A percentile compares a stretch with the other conserved stretches of the same genome.
phyloP scores from a whole-genome alignment of 2,888 invertebrate genomes.

The Onthophagus sagittarius region DNA sequence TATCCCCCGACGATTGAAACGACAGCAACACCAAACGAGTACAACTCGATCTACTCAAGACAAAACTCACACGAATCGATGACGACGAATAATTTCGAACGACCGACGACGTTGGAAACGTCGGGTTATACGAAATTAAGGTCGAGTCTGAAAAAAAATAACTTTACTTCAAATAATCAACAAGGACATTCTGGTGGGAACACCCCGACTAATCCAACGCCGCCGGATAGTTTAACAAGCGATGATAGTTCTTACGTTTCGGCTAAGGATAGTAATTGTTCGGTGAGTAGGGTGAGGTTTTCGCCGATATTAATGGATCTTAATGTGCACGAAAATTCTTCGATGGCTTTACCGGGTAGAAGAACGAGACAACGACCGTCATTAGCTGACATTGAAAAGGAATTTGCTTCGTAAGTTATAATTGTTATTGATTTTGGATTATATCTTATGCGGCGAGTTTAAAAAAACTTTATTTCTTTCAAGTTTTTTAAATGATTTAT shows the following conservation, averaged over 20 bases:
- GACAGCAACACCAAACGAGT: not conserved
- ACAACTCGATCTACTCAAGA: slow-evolving; percentile 37
- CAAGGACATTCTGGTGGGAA: slow-evolving; percentile 37
- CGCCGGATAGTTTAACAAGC: slow-evolving; percentile 79
- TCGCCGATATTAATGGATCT: slow-evolving; percentile 70
- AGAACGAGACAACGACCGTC: slow-evolving; percentile 50
- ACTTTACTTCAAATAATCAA: slow-evolving; percentile 40
- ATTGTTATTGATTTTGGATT: no score
- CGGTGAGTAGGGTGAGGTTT: slow-evolving; percentile 69
- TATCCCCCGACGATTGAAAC: slow-evolving; percentile 29
- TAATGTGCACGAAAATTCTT: slow-evolving; percentile 52
- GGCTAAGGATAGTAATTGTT: slow-evolving; percentile 66
- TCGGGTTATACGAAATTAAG: slow-evolving; percentile 63
- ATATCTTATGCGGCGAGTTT: no score
- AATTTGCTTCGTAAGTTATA: slow-evolving; percentile 52
- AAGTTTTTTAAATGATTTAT: not conserved
- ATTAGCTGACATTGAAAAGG: slow-evolving; percentile 54
- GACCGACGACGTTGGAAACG: slow-evolving; percentile 65
- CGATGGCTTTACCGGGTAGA: slow-evolving; percentile 53
- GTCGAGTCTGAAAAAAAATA: slow-evolving; percentile 75
- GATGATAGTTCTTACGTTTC: slow-evolving; percentile 88
- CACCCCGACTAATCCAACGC: slow-evolving; percentile 80
- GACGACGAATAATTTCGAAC: slow-evolving; percentile 44
- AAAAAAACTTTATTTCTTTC: not conserved
- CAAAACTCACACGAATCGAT: slow-evolving; percentile 52